Evolutionary conservation across 2,797 vertebrate species (phyloP).

Genomic region (Characodon lateralis): DNA sequence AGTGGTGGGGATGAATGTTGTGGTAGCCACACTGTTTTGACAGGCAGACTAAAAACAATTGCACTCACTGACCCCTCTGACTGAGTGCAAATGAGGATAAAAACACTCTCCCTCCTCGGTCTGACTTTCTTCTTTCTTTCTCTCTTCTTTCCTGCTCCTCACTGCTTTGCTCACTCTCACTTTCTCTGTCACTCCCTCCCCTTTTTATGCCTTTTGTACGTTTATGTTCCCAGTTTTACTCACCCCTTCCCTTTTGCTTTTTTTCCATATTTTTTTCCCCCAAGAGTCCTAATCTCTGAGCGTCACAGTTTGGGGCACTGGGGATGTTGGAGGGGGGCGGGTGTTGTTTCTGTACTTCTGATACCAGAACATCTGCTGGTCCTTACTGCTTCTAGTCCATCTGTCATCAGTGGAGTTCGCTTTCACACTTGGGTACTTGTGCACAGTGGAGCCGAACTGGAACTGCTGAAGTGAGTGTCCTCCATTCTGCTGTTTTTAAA

Average conservation of each 20-base stretch:
- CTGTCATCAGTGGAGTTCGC: conserved; percentile 63
- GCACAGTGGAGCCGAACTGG: conserved; percentile 59
- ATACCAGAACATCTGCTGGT: conserved; percentile 53
- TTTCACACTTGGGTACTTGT: conserved; percentile 40
- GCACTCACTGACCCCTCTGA: conserved; percentile 80
- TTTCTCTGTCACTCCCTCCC: conserved; percentile 49
- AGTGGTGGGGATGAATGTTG: conserved; percentile 57
- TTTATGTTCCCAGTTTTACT: conserved; percentile 8
- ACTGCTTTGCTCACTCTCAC: conserved; percentile 54
- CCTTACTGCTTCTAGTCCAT: conserved; percentile 59
- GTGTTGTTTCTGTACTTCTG: conserved; percentile 44
- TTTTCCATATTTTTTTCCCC: background rate
- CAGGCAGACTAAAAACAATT: conserved; percentile 76
- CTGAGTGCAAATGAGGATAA: conserved; percentile 75
- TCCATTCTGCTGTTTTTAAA: conserved; percentile 65
- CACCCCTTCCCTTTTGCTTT: background rate
- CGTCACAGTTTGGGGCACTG: conserved; percentile 22
- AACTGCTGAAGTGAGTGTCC: conserved; percentile 70
- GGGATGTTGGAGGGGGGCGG: background rate
- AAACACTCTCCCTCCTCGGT: conserved; percentile 59
- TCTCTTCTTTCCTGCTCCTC: conserved; percentile 48
- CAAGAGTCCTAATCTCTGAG: conserved; percentile 13
- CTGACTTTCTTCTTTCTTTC: conserved; percentile 49
- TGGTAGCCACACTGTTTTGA: conserved; percentile 77
- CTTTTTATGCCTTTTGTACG: conserved; percentile 28